Evolutionary conservation across 2,888 invertebrate genomes (phyloP), one percentile per base, ranked within the genome.

Genomic region (Synergus japonicus): DNA sequence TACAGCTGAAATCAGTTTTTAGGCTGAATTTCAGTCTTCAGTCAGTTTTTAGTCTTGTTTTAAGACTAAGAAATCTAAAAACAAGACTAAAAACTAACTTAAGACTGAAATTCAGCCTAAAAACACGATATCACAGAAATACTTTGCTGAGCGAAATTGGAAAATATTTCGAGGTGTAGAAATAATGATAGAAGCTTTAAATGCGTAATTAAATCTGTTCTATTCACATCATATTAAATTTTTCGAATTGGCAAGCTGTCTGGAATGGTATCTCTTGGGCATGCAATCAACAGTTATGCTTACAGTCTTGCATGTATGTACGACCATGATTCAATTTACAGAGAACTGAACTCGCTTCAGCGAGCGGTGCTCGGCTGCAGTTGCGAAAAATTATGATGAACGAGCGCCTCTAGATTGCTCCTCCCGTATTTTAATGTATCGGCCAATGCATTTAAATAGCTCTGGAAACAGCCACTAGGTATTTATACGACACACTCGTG

Each of bases 351-450:
- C 49, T 73, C 49, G 69, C 69, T 73, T 22, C n/a, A 73, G 69
- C 49, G 9, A 73, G 37, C 49, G 49, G 29, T 37, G 5, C 67
- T 46, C 46, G 13, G 18, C 54, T 78, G 78, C 67, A 79, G 81
- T 81, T 76, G 83, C 66, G 85, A 86, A 85, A 86, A 86, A 86
- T 86, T 79, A 86, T 85, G 86, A 86, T 84, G 82, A 84, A 86
- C 83, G 85, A 83, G 85, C 84, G 80, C 77, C 79, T 78, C 82
- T 83, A 85, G 83, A 85, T 87, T 86, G 83, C 82, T 82, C 86
- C 83, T 83, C 83, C 82, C 79, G 86, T 83, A 83, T 86, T 86
- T 87, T 86, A 87, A 87, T 87, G 84, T 84, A 86, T 84, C 82
- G 76, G 79, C 82, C 84, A 82, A 86, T 85, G 85, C 84, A 85